Evolutionary conservation across 2,888 invertebrate genomes (phyloP).

Genomic region (Uloborus plumipes): DNA sequence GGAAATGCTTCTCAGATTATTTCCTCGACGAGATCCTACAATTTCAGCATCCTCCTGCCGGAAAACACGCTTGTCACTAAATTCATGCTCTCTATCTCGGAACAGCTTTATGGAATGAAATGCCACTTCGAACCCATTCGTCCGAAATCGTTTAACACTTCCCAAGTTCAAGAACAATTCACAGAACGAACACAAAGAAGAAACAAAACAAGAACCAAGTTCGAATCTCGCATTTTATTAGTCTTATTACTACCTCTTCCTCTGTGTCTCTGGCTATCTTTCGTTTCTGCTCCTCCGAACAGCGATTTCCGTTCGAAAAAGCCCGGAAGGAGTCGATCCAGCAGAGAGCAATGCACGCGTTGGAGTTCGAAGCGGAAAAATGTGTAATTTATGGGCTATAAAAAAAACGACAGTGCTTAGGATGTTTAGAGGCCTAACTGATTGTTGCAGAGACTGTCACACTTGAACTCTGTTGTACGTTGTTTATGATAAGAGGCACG

Average conservation of each 20-base stretch:
- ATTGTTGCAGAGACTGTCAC: slow-evolving; percentile 11
- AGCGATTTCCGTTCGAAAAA: slow-evolving; percentile 23
- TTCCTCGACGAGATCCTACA: too few relatives aligned
- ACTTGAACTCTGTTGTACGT: slow-evolving; percentile 30
- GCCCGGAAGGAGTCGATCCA: neutral
- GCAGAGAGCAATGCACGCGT: neutral
- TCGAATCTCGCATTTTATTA: too few relatives aligned
- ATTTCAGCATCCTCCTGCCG: too few relatives aligned
- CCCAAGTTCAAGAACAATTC: slow-evolving; percentile 37
- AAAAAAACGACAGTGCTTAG: slow-evolving; percentile 15
- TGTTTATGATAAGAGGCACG: slow-evolving; percentile 32
- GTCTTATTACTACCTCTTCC: too few relatives aligned
- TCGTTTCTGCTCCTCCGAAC: neutral
- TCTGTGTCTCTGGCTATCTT: too few relatives aligned
- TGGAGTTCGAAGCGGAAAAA: slow-evolving; percentile 36
- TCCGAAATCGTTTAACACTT: slow-evolving; percentile 21
- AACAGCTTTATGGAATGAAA: too few relatives aligned
- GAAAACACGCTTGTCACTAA: too few relatives aligned
- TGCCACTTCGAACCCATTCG: neutral
- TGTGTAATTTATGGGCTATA: slow-evolving; percentile 38
- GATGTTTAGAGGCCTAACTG: slow-evolving; percentile 14
- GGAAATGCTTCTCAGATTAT: too few relatives aligned
- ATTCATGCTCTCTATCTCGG: too few relatives aligned
- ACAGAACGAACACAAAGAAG: slow-evolving; percentile 5
- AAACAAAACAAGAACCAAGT: slow-evolving; percentile 14